phyloP scores from a whole-genome alignment of 2,888 invertebrate species.

The Lasioglossum malachurum region DNA sequence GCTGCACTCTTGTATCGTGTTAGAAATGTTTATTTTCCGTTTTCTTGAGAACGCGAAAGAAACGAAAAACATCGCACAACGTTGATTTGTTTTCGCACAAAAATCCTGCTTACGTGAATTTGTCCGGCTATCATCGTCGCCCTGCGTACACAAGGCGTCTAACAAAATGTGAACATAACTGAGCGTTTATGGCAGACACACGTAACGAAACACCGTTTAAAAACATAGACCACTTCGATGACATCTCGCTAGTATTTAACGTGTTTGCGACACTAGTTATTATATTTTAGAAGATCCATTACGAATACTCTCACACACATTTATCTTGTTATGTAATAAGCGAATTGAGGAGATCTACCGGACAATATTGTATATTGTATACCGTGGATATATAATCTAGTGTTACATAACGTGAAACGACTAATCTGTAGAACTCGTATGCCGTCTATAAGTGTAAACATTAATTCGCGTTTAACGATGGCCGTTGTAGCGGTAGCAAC shows the following conservation, averaged over 20 bases:
- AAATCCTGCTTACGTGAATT: neutral
- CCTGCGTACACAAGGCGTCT: neutral
- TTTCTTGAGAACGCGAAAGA: neutral
- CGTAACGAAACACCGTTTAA: neutral
- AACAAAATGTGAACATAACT: neutral
- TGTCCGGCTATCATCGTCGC: neutral
- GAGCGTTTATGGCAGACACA: neutral
- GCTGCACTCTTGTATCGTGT: neutral
- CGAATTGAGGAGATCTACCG: neutral
- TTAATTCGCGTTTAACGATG: slow-evolving; percentile 1
- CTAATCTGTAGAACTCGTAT: neutral
- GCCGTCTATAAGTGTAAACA: neutral
- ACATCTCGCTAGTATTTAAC: neutral
- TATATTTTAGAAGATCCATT: neutral
- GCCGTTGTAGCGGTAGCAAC: neutral
- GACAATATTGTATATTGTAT: neutral
- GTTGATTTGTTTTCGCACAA: neutral
- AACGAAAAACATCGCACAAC: too few species aligned
- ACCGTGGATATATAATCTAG: neutral
- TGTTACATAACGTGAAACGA: neutral
- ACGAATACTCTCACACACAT: neutral
- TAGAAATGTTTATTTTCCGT: neutral
- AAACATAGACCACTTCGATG: neutral
- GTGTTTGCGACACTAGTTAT: neutral
- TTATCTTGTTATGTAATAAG: neutral